Evolutionary conservation across 2,888 invertebrate genomes (phyloP).

Genomic region (Electrophaes corylata): DNA sequence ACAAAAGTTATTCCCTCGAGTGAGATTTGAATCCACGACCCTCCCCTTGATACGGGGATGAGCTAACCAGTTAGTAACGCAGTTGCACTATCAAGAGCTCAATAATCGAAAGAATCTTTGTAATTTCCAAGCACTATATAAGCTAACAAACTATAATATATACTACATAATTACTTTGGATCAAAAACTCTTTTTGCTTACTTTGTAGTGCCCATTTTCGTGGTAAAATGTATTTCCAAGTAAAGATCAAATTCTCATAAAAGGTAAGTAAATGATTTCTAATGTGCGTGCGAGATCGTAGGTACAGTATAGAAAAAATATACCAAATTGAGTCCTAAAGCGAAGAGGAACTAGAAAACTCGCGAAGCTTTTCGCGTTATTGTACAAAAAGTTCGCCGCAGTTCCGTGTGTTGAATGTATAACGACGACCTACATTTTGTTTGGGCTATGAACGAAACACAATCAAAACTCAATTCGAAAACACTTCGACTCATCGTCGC

Average conservation of each 20-base stretch:
- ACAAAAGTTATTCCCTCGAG: too few species aligned
- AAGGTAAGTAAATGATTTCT: constrained; percentile 68
- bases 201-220: constrained; percentile 30
- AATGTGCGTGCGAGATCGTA: constrained; percentile 56
- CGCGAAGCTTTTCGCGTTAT: constrained; percentile 11
- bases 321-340: constrained; percentile 24
- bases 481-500: constrained; percentile 68
- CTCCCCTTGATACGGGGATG: too few species aligned
- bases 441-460: constrained; percentile 63
- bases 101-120: too few species aligned
- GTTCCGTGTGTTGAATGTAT: constrained; percentile 70
- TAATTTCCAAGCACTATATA: too few species aligned
- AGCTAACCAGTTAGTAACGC: too few species aligned
- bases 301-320: constrained; percentile 21
- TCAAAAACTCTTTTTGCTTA: constrained; percentile 24
- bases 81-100: too few species aligned
- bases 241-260: constrained; percentile 54
- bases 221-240: constrained; percentile 42
- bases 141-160: too few species aligned
- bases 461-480: constrained; percentile 75
- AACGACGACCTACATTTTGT: constrained; percentile 65
- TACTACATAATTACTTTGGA: too few species aligned
- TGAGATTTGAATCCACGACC: too few species aligned
- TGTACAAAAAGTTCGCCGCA: constrained; percentile 48
- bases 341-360: constrained; percentile 16